Evolutionary conservation across 1,140 invertebrate species (phyloP).

Genomic region (Notospermus geniculatus): DNA sequence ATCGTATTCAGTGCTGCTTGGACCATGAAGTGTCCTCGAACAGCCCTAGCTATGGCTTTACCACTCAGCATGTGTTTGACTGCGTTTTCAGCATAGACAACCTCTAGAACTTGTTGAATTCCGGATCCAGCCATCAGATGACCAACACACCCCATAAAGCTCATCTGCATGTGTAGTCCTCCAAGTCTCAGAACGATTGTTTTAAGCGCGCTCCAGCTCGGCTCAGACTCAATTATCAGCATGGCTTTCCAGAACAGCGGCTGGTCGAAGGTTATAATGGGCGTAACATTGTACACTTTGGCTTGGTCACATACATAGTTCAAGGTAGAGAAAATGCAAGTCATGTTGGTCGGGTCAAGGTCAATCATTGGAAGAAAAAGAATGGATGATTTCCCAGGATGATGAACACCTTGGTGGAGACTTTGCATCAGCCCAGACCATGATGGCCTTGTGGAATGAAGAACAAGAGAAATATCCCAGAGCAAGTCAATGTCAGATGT

Average conservation of each 20-base stretch:
- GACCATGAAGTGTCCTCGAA: slow-evolving; percentile 50
- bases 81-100: slow-evolving; percentile 28
- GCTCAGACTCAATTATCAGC: slow-evolving; percentile 17
- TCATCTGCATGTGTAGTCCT: too few relatives aligned
- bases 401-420: slow-evolving; percentile 17
- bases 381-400: slow-evolving; percentile 30
- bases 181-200: slow-evolving; percentile 22
- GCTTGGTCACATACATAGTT: slow-evolving; percentile 29
- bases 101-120: slow-evolving; percentile 25
- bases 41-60: slow-evolving; percentile 50
- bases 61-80: slow-evolving; percentile 50
- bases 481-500: too few relatives aligned
- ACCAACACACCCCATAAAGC: slow-evolving; percentile 30
- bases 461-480: background rate
- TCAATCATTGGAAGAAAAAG: slow-evolving; percentile 37
- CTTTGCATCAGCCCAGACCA: slow-evolving; percentile 25
- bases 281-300: slow-evolving; percentile 18
- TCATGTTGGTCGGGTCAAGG: slow-evolving; percentile 32
- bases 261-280: slow-evolving; percentile 34
- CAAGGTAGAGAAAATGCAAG: too few relatives aligned
- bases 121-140: slow-evolving; percentile 30
- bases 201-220: slow-evolving; percentile 12
- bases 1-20: slow-evolving; percentile 21
- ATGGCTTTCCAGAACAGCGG: slow-evolving; percentile 34
- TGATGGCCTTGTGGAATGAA: background rate